phyloP scores from a whole-genome alignment of 2,888 invertebrate genomes.

The Merodon equestris region DNA sequence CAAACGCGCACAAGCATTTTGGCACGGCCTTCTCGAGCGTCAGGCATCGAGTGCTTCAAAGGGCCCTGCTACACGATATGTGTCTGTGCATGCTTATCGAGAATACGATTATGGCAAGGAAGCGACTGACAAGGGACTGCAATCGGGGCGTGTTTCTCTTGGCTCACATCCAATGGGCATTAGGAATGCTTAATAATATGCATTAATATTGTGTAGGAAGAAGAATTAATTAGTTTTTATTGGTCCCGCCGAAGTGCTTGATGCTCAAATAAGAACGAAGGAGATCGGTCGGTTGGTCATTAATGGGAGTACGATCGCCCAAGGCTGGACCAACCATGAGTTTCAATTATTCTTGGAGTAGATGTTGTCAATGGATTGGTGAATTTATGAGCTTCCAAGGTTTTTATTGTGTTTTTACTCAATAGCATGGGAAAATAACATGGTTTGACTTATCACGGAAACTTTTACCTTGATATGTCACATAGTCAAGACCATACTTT shows the following conservation, averaged over 20 bases:
- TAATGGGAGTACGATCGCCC: constrained; percentile 3
- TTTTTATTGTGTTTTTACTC: no score
- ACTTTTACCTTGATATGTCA: no score
- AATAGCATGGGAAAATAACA: no score
- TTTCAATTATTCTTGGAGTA: no score
- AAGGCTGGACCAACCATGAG: constrained; percentile 46
- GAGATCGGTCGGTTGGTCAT: no score
- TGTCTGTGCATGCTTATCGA: no score
- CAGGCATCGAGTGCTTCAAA: no score
- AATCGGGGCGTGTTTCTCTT: constrained; percentile 45
- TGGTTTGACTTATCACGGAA: no score
- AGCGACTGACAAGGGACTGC: not conserved
- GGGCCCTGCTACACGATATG: no score
- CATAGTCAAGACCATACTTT: no score
- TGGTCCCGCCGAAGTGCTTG: constrained; percentile 23
- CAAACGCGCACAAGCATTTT: constrained; percentile 39
- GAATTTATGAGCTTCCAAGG: no score
- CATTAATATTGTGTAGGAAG: constrained; percentile 61
- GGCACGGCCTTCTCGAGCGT: constrained; percentile 15
- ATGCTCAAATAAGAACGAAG: constrained; percentile 22
- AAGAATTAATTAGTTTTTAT: constrained; percentile 64
- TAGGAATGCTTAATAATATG: constrained; percentile 54
- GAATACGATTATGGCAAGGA: not conserved
- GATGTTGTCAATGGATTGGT: constrained; percentile 54
- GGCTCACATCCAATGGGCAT: constrained; percentile 57